Evolutionary conservation across 2,113 vertebrate genomes (phyloP).

Genomic region (Serinus canaria): DNA sequence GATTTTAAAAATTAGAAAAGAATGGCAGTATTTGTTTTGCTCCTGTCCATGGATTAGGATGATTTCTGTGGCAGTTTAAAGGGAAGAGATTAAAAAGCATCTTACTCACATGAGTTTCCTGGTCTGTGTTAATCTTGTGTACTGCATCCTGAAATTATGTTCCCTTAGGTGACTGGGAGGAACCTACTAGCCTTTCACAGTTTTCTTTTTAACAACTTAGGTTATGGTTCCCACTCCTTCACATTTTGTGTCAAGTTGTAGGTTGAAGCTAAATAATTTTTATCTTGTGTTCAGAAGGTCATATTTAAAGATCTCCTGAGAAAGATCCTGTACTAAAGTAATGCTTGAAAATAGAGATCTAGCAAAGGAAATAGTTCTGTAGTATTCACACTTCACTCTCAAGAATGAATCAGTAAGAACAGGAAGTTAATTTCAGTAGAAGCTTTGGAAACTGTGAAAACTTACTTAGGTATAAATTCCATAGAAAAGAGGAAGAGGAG

Average conservation of each 20-base stretch:
- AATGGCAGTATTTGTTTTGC: neutral
- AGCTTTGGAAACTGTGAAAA: neutral
- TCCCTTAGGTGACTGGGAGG: neutral
- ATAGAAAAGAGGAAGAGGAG: neutral
- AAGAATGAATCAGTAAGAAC: neutral
- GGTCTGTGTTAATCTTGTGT: neutral
- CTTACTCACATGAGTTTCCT: neutral
- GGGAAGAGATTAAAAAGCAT: neutral
- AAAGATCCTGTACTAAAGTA: neutral
- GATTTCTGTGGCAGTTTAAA: neutral
- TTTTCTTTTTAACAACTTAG: neutral
- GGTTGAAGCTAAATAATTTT: neutral
- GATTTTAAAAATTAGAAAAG: neutral
- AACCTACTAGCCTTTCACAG: neutral
- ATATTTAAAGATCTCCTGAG: neutral
- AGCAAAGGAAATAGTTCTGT: neutral
- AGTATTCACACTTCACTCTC: neutral
- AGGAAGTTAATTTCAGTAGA: neutral
- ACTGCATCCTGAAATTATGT: neutral
- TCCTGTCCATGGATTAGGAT: neutral
- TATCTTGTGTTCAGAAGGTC: neutral
- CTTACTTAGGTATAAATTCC: neutral
- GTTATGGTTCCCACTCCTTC: neutral
- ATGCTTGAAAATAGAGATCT: neutral
- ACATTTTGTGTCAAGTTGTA: neutral